phyloP scores from a whole-genome alignment of 2,113 vertebrate genomes.

The Clinocottus analis region DNA sequence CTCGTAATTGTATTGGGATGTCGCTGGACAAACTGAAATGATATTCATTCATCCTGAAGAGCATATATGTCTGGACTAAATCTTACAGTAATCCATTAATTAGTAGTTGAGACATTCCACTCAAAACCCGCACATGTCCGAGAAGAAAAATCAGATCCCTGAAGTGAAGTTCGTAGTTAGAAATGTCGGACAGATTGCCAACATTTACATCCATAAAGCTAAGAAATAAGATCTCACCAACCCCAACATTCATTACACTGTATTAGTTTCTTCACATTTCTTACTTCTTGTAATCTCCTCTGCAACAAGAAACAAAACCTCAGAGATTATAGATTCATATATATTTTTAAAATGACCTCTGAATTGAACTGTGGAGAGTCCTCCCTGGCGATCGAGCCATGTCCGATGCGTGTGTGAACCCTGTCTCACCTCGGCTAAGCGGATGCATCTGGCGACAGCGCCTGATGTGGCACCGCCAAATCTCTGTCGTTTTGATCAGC shows the following conservation, averaged over 20 bases:
- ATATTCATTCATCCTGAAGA: neutral
- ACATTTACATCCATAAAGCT: neutral
- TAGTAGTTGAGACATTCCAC: neutral
- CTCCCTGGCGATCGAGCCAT: conserved; percentile 13
- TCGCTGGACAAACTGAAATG: neutral
- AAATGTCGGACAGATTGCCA: neutral
- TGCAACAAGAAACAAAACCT: conserved; percentile 6
- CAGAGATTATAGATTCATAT: neutral
- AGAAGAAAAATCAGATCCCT: no score
- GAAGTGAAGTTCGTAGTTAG: no score
- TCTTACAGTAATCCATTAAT: neutral
- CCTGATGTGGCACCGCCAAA: conserved; percentile 35
- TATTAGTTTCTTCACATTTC: neutral
- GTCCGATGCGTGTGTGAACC: conserved; percentile 28
- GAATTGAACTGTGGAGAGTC: neutral
- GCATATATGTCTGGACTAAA: neutral
- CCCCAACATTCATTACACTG: neutral
- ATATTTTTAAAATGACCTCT: conserved; percentile 4
- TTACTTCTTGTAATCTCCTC: neutral
- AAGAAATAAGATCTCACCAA: no score
- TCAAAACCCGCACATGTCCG: no score
- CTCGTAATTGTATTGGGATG: conserved; percentile 37
- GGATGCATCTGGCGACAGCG: conserved; percentile 22
- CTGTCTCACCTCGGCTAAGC: conserved; percentile 8
- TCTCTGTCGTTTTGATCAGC: conserved; percentile 59